Evolutionary conservation across 2,888 invertebrate genomes (phyloP), one percentile per base, ranked within the genome.

Genomic region (Gastrophysa polygoni): DNA sequence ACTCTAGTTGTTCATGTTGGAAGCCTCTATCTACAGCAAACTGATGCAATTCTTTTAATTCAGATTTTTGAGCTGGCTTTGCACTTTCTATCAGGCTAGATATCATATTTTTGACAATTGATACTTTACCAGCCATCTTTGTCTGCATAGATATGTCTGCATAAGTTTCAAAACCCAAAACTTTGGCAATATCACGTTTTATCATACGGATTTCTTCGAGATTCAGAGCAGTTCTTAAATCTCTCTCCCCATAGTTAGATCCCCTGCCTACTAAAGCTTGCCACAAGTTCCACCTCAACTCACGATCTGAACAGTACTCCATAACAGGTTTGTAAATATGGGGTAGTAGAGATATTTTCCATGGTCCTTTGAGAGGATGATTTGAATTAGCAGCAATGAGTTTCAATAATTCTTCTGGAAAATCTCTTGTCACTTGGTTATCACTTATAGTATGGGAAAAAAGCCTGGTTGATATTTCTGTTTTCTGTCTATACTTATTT

Each of bases 131-230:
- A 6, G 95, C 94, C 95, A 97, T 91, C 85, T 96, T 96, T 0
- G 95, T 95, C 82, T 92, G 90, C 93, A 97, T 93, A 34, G 93
- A 93, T 90, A 96, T 89, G 38, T 95, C 90, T 0, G 88, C 90
- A 80, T 84, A 96, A 57, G 86, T 88, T 65, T 90, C 85, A 78
- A 88, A 97, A 0, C 96, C 96, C 8, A 96, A 81, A 11, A 89
- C 73, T 68, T 88, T 84, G 0, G 96, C 95, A 74, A 92, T 88
- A 38, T 90, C 88, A 46, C 82, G 82, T 68, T 93, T 86, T 38
- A 87, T 77, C 48, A 78, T 82, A 34, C 96, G 85, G 56, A 97
- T 91, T 75, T 91, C 89, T 78, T 95, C 93, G 59, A 96, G 80
- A 75, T 89, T 83, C 0, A 88, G 82, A 76, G 92, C 92, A 16